Evolutionary conservation across 2,797 vertebrate species (phyloP).

Genomic region (Brotula barbata): DNA sequence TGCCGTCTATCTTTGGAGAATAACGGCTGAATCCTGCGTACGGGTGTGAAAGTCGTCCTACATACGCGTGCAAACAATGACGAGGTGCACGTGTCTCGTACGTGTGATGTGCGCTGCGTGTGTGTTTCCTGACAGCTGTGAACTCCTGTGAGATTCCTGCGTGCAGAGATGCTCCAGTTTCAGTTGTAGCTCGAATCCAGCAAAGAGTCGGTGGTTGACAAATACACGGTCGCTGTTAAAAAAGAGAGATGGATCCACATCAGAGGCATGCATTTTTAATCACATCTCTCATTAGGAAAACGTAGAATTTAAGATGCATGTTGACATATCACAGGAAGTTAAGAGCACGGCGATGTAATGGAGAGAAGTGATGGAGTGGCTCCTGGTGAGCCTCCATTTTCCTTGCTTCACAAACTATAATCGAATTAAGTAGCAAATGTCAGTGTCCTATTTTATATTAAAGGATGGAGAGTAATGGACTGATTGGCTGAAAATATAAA

Average conservation of each 20-base stretch:
- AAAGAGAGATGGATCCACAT: constrained; percentile 49
- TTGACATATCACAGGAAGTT: constrained; percentile 22
- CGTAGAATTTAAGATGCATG: constrained; percentile 45
- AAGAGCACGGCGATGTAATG: background rate
- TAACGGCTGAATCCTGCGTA: background rate
- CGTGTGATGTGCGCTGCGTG: constrained; percentile 3
- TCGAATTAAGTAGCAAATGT: background rate
- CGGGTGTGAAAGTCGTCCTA: background rate
- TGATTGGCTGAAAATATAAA: background rate
- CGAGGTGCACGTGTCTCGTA: background rate
- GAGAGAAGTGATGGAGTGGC: background rate
- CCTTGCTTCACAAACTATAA: background rate
- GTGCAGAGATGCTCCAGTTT: constrained; percentile 55
- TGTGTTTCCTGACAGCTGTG: constrained; percentile 43
- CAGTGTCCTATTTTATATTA: background rate
- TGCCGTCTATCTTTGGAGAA: constrained; percentile 13
- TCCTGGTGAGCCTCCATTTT: background rate
- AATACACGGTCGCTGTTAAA: constrained; percentile 11
- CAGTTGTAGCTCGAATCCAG: constrained; percentile 36
- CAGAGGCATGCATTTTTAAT: constrained; percentile 60
- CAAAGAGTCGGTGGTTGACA: constrained; percentile 27
- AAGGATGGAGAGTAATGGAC: background rate
- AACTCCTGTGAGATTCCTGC: constrained; percentile 50
- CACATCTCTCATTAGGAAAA: constrained; percentile 54
- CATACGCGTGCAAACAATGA: no score